Percentiles rank a stretch among this genome's conserved stretches.
phyloP scores from a whole-genome alignment of 2,888 invertebrate genomes.

The Drosophila mettleri region DNA sequence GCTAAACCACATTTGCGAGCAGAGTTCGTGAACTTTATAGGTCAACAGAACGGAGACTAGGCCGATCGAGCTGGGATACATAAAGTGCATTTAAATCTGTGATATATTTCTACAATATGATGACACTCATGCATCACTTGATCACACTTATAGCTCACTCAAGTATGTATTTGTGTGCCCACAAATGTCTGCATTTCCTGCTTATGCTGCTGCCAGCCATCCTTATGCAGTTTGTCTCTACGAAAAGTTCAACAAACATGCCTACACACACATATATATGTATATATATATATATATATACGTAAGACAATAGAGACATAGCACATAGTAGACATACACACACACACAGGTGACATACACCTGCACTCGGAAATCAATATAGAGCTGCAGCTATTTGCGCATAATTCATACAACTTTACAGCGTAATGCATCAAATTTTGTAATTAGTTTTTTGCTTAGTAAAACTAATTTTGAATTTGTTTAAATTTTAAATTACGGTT shows the following conservation, averaged over 20 bases:
- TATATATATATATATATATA: too few species aligned
- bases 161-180: slow-evolving; percentile 4
- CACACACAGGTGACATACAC: background rate
- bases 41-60: background rate
- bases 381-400: background rate
- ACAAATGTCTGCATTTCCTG: slow-evolving; percentile 52
- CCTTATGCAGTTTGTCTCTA: background rate
- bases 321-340: background rate
- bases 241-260: background rate
- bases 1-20: slow-evolving; percentile 17
- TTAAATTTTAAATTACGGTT: background rate
- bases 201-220: slow-evolving; percentile 7
- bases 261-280: background rate
- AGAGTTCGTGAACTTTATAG: slow-evolving; percentile 6
- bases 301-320: slow-evolving; percentile 2
- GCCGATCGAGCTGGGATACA: background rate
- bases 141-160: background rate
- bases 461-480: background rate
- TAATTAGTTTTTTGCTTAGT: too few species aligned
- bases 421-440: background rate
- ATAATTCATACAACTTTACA: background rate
- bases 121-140: background rate
- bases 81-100: too few species aligned
- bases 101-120: background rate
- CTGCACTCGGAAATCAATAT: background rate